Percentiles rank a stretch among this genome's conserved stretches.
Evolutionary conservation across 1,140 invertebrate species (phyloP).

Genomic region (Drosophila punjabiensis): DNA sequence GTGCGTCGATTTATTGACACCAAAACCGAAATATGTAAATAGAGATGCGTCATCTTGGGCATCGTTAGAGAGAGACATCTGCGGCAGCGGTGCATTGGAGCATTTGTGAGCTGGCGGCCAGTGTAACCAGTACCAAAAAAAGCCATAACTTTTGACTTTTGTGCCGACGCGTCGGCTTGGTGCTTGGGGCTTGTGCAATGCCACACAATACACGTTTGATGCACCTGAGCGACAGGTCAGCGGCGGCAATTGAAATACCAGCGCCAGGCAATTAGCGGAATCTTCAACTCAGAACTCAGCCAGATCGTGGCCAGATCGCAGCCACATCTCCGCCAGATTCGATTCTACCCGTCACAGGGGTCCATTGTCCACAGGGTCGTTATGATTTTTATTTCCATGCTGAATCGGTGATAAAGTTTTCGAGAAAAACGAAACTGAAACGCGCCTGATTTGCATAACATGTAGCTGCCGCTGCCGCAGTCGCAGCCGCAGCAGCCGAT

Average conservation of each 20-base stretch:
- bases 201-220: slow-evolving; percentile 63
- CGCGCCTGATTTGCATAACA: slow-evolving; percentile 67
- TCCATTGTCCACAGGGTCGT: slow-evolving; percentile 28
- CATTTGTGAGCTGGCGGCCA: slow-evolving; percentile 21
- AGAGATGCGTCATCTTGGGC: slow-evolving; percentile 67
- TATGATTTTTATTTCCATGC: slow-evolving; percentile 49
- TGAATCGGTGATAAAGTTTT: slow-evolving; percentile 57
- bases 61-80: slow-evolving; percentile 37
- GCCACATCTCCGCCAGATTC: background rate
- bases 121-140: slow-evolving; percentile 52
- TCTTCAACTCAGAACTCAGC: slow-evolving; percentile 11
- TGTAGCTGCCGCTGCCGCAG: slow-evolving; percentile 47
- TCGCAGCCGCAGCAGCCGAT: background rate
- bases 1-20: slow-evolving; percentile 63
- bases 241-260: slow-evolving; percentile 62
- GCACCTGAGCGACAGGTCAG: slow-evolving; percentile 66
- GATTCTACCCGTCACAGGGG: background rate
- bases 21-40: slow-evolving; percentile 70
- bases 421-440: slow-evolving; percentile 49
- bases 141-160: slow-evolving; percentile 70
- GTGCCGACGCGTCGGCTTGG: slow-evolving; percentile 16
- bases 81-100: slow-evolving; percentile 17
- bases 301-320: background rate
- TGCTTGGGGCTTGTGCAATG: slow-evolving; percentile 52
- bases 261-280: slow-evolving; percentile 23